phyloP scores from a whole-genome alignment of 92 coral and sea anemone species.

The Ricordea florida region DNA sequence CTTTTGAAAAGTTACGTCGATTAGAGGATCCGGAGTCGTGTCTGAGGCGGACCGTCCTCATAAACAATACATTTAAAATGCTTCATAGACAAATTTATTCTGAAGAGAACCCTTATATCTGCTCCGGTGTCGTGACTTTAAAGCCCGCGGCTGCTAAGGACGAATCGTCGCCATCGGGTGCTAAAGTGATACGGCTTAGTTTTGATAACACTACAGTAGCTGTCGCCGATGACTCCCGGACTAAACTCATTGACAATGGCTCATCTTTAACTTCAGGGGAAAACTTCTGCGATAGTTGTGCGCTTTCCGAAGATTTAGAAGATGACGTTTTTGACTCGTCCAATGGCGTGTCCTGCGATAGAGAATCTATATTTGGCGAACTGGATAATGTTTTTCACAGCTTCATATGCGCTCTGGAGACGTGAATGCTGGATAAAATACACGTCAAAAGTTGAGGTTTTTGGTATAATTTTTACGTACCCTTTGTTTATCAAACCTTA shows the following conservation, averaged over 20 bases:
- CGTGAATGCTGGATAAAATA: slow-evolving; percentile 57
- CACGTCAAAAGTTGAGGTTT: no score
- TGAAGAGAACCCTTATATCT: slow-evolving; percentile 77
- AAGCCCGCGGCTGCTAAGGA: background rate
- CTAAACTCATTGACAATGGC: slow-evolving; percentile 24
- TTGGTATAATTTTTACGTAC: slow-evolving; percentile 12
- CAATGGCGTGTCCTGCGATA: slow-evolving; percentile 27
- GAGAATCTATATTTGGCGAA: slow-evolving; percentile 79
- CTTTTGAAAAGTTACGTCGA: slow-evolving; percentile 90
- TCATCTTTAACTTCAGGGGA: slow-evolving; percentile 22
- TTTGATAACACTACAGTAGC: slow-evolving; percentile 4
- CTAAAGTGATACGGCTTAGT: slow-evolving; percentile 24
- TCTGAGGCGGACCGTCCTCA: slow-evolving; percentile 88
- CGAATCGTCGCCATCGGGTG: slow-evolving; percentile 11
- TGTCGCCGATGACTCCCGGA: slow-evolving; percentile 36
- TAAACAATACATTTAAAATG: slow-evolving; percentile 92
- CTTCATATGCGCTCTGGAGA: slow-evolving; percentile 91
- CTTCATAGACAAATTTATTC: slow-evolving; percentile 81
- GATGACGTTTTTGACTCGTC: slow-evolving; percentile 63
- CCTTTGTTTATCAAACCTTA: slow-evolving; percentile 22
- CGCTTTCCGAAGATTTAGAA: slow-evolving; percentile 63
- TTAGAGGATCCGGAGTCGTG: slow-evolving; percentile 95
- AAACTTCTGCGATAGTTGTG: slow-evolving; percentile 50
- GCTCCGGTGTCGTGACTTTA: slow-evolving; percentile 18
- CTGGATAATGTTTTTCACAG: slow-evolving; percentile 91